Base-by-base conservation (phyloP, 2,888 invertebrate species). In the Dendrolimus pini region DNA sequence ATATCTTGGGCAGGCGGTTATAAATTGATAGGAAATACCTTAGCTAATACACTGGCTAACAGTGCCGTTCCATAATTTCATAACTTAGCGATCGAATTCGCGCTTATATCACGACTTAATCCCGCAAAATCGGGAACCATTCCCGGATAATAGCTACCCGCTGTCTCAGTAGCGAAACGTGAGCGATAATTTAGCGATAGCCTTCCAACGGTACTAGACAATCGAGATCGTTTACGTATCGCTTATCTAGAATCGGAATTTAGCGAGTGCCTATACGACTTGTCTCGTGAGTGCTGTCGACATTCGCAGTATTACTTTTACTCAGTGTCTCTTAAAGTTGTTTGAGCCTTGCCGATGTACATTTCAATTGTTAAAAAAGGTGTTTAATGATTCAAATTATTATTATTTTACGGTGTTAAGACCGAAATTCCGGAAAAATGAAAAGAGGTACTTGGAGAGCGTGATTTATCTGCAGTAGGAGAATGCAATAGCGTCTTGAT, bases 171-270 rank as follows among this genome's bases (percentile, higher is more conserved):
- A 88, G 89, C 88, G 75, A 83, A 88, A 83, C 89, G 88, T 88
- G 89, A 85, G 80, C 85, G 85, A 89, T 89, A 88, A 88, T 82
- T 89, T 82, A 82, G 75, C 84, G 83, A 85, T 83, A 85, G 74
- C 70, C 75, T 73, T 69, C 72, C 70, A 87, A 86, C 87, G 88
- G 87, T 82, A 86, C 83, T 60, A 71, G 76, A 80, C 78, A 77
- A 82, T 83, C 80, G 76, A 78, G 85, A 88, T 85, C 85, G 83
- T 82, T 85, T 84, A 81, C 81, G 78, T 82, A 85, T 85, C 80
- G 85, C 76, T 83, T 88, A 87, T 88, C 86, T 78, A 68, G 74
- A 80, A 87, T 84, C 83, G 85, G 88, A 86, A 88, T 89, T 86
- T 82, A 80, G 78, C 78, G 75, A 75, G 47, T 47, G 47, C 47